A percentile compares a stretch with the other conserved stretches of the same genome.
These are phyloP conservation scores for Trochalopteron elliotii DNA, from an alignment of 2,113 vertebrate genomes.

Conservation along the genomic window DNA sequence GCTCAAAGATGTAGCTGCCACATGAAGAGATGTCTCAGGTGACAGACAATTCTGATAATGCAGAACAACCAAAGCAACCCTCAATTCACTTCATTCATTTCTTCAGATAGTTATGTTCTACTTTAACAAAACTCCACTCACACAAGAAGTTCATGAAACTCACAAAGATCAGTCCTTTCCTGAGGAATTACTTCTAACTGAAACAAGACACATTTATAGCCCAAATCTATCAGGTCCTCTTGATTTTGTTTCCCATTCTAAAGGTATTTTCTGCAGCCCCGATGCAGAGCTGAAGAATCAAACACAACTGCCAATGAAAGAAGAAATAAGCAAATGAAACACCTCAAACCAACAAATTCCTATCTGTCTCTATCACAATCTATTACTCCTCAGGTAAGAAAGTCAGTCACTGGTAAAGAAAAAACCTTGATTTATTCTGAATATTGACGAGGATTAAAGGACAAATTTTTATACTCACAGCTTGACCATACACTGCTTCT, in stretches of 20 bases:
- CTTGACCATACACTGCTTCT: slow-evolving; percentile 96
- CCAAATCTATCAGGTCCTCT: background rate
- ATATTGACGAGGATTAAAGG: background rate
- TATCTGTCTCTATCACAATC: background rate
- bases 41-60: background rate
- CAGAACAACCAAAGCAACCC: background rate
- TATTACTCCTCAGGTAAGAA: background rate
- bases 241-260: background rate
- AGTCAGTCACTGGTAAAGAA: background rate
- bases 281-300: background rate
- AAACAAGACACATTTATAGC: background rate
- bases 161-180: background rate
- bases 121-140: background rate
- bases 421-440: background rate
- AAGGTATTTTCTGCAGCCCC: background rate
- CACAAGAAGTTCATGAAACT: background rate
- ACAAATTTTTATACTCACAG: slow-evolving; percentile 79
- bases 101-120: background rate
- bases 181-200: background rate
- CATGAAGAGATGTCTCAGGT: background rate
- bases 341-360: background rate
- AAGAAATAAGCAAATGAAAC: background rate
- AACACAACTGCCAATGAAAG: background rate
- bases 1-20: background rate
- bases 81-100: background rate